Conservation (phyloP, 1,140 invertebrate species). For the Papilio helenus region DNA sequence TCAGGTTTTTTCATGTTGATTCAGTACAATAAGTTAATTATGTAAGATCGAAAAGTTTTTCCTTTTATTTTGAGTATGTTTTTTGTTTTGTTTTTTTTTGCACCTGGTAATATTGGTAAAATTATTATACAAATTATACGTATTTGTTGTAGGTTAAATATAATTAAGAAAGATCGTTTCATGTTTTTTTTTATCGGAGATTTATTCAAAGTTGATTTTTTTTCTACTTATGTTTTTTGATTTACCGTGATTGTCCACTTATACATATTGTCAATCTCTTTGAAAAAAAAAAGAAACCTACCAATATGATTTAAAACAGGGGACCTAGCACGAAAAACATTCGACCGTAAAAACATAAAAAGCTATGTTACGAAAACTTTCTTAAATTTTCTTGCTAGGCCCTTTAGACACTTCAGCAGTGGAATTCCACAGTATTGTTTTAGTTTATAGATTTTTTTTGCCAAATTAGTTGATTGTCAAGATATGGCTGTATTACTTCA, state of each 20-base stretch:
- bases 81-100: neutral
- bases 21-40: neutral
- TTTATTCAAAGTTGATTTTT: neutral
- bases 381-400: too few relatives aligned
- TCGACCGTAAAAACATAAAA: too few relatives aligned
- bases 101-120: neutral
- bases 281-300: neutral
- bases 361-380: too few relatives aligned
- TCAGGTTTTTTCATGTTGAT: neutral
- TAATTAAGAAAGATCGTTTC: too few relatives aligned
- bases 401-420: neutral
- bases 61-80: neutral
- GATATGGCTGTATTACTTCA: neutral
- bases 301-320: too few relatives aligned
- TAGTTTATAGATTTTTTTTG: neutral
- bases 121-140: too few relatives aligned
- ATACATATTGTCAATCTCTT: neutral
- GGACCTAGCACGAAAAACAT: too few relatives aligned
- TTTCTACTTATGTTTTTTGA: neutral
- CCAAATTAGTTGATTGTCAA: neutral
- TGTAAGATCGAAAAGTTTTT: neutral
- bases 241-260: neutral
- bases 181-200: neutral
- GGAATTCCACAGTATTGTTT: neutral
- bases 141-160: too few relatives aligned